phyloP scores from a whole-genome alignment of 2,797 vertebrate species.

The Garrulus glandarius region DNA sequence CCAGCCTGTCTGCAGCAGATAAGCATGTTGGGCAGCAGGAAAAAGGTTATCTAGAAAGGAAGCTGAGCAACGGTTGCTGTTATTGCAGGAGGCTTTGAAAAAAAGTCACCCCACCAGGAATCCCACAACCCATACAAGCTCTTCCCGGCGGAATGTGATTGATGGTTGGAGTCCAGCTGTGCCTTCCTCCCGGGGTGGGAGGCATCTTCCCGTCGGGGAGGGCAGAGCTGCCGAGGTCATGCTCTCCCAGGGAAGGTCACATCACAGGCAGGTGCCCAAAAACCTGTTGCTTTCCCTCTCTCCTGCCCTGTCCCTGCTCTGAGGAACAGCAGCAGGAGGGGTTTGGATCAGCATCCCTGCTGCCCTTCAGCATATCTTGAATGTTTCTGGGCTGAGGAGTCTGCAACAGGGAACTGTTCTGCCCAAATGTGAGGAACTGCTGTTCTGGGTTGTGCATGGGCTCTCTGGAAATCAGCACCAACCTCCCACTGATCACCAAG shows the following conservation, averaged over 20 bases:
- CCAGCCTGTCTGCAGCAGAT: constrained; percentile 53
- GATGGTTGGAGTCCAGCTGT: constrained; percentile 21
- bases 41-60: constrained; percentile 66
- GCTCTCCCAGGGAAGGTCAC: background rate
- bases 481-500: background rate
- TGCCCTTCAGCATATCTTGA: background rate
- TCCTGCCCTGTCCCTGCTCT: background rate
- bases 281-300: constrained; percentile 1
- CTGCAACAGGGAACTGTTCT: background rate
- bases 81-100: constrained; percentile 58
- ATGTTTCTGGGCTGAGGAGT: background rate
- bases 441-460: background rate
- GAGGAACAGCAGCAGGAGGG: background rate
- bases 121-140: background rate
- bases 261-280: constrained; percentile 3
- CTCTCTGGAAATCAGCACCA: background rate
- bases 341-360: background rate
- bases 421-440: background rate
- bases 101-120: constrained; percentile 28
- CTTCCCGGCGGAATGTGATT: background rate
- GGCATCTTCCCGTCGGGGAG: background rate
- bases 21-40: constrained; percentile 52
- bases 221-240: background rate
- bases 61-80: constrained; percentile 11
- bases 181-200: background rate